Evolutionary conservation across 2,797 vertebrate genomes (phyloP).

Genomic region (Sphenopsis melanotis): DNA sequence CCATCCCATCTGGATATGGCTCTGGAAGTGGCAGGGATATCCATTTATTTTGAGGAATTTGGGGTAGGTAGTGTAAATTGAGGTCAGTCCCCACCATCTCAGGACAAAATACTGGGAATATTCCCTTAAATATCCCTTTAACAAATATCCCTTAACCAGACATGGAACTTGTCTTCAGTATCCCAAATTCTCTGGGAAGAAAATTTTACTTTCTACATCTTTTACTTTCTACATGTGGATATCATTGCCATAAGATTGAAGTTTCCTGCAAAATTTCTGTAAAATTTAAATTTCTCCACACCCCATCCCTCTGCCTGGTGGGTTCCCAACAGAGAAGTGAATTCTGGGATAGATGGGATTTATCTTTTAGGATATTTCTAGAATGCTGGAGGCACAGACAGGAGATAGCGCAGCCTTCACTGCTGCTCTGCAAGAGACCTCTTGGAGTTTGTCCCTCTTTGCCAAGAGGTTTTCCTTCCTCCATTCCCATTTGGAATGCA

Average conservation of each 20-base stretch:
- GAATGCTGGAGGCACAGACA: background rate
- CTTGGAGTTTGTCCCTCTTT: background rate
- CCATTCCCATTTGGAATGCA: background rate
- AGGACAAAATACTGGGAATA: background rate
- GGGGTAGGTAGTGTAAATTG: fast-evolving
- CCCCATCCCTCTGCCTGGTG: background rate
- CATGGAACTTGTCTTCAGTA: background rate
- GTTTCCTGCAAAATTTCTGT: background rate
- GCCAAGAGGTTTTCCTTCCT: background rate
- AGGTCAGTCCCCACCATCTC: background rate
- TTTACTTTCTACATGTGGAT: fast-evolving
- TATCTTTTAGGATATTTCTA: background rate
- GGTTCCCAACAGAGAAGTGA: background rate
- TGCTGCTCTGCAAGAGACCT: background rate
- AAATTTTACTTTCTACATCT: too few species aligned
- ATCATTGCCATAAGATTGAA: fast-evolving
- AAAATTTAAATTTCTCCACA: background rate
- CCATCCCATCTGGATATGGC: background rate
- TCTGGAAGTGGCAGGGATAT: background rate
- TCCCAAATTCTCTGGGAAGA: background rate
- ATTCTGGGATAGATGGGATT: fast-evolving
- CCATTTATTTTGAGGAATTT: background rate
- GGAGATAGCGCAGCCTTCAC: background rate
- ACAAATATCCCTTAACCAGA: background rate
- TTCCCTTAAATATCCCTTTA: background rate